phyloP scores from a whole-genome alignment of 2,888 invertebrate genomes.

The Drosophila aldrichi region DNA sequence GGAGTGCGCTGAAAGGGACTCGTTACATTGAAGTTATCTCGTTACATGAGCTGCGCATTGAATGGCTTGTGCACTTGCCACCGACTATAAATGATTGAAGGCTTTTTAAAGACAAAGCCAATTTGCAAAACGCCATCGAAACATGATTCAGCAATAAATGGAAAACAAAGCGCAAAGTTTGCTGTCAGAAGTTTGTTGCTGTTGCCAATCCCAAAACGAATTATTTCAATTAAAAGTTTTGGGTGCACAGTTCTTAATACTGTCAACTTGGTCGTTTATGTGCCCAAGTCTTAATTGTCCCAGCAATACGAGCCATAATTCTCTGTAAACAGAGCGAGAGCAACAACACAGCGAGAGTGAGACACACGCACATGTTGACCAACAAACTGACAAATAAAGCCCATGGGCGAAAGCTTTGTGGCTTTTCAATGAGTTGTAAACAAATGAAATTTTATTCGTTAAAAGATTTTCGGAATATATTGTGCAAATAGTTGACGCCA shows the following conservation, averaged over 20 bases:
- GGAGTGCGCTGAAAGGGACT: background rate
- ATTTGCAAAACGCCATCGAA: slow-evolving; percentile 34
- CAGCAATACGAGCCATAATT: slow-evolving; percentile 65
- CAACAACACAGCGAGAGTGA: background rate
- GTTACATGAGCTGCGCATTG: background rate
- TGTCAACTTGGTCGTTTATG: slow-evolving; percentile 75
- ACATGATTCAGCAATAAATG: slow-evolving; percentile 16
- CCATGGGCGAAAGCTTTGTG: slow-evolving; percentile 70
- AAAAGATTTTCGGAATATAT: slow-evolving; percentile 65
- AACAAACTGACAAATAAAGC: slow-evolving; percentile 54
- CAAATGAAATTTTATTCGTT: slow-evolving; percentile 74
- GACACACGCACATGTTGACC: slow-evolving; percentile 37
- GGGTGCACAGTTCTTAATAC: slow-evolving; percentile 67
- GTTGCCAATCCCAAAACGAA: slow-evolving; percentile 59
- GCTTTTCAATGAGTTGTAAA: slow-evolving; percentile 74
- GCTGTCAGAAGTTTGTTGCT: slow-evolving; percentile 32
- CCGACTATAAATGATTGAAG: slow-evolving; percentile 24
- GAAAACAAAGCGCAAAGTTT: slow-evolving; percentile 50
- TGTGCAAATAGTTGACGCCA: slow-evolving; percentile 52
- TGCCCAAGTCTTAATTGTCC: slow-evolving; percentile 72
- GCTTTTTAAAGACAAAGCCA: slow-evolving; percentile 25
- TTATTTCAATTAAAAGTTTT: slow-evolving; percentile 79
- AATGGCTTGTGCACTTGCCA: slow-evolving; percentile 8
- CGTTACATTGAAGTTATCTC: background rate
- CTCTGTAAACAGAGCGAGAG: slow-evolving; percentile 22